phyloP scores from a whole-genome alignment of 2,888 invertebrate species.

The Nymphalis urticae region DNA sequence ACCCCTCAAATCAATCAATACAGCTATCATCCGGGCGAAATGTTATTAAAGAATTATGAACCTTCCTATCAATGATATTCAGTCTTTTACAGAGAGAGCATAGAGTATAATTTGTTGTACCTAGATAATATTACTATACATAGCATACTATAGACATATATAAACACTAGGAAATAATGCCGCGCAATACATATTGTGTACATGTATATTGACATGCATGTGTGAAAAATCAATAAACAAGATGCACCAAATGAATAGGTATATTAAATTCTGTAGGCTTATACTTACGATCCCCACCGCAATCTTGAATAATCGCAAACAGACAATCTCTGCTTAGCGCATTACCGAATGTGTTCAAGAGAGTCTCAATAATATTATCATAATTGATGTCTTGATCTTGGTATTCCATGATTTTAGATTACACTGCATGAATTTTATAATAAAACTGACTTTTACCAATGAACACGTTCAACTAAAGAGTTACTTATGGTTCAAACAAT shows the following conservation, averaged over 20 bases:
- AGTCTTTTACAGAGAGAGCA: constrained; percentile 17
- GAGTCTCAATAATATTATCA: constrained; percentile 52
- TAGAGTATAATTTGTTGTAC: constrained; percentile 21
- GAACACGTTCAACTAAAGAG: constrained; percentile 22
- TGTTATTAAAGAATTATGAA: constrained; percentile 25
- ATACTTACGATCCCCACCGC: constrained; percentile 68
- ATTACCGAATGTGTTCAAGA: constrained; percentile 62
- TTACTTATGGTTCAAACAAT: constrained; percentile 18
- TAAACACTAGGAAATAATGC: constrained; percentile 30
- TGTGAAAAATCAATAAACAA: constrained; percentile 21
- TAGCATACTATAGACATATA: constrained; percentile 7
- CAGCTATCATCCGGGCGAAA: constrained; percentile 34
- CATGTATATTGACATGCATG: constrained; percentile 17
- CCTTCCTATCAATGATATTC: constrained; percentile 22
- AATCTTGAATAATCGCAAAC: constrained; percentile 61
- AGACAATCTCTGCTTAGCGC: constrained; percentile 51
- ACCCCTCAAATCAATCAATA: constrained; percentile 32
- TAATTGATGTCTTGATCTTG: constrained; percentile 40
- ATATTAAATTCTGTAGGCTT: constrained; percentile 3
- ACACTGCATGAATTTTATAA: constrained; percentile 6
- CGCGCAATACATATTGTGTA: constrained; percentile 38
- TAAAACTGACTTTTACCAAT: constrained; percentile 8
- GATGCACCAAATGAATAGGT: neutral
- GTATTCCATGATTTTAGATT: constrained; percentile 33
- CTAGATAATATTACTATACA: constrained; percentile 11